phyloP scores from a whole-genome alignment of 2,888 invertebrate species.

The Oligia strigilis region DNA sequence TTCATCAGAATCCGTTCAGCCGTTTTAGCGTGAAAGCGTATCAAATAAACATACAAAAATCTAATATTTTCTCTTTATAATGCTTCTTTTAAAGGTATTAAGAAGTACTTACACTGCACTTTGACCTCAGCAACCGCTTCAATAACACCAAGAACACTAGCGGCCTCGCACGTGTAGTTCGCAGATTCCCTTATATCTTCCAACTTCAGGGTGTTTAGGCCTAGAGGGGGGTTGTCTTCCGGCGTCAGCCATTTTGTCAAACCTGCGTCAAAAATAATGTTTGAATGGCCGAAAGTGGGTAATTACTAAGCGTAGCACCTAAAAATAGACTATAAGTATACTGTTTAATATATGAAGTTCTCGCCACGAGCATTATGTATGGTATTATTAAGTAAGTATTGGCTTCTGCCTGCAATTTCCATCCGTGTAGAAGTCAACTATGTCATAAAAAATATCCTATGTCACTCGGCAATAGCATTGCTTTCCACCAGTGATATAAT shows the following conservation, averaged over 20 bases:
- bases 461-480: background rate
- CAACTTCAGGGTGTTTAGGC: conserved; percentile 96
- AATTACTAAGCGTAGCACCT: background rate
- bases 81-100: background rate
- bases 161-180: conserved; percentile 99
- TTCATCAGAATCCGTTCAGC: background rate
- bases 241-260: conserved; percentile 95
- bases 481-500: background rate
- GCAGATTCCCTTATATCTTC: conserved; percentile 97
- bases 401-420: background rate
- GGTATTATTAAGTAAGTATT: too few species aligned
- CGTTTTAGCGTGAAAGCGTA: background rate
- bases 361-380: background rate
- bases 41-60: background rate
- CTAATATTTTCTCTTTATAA: background rate
- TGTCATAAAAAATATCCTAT: background rate
- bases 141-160: conserved; percentile 97
- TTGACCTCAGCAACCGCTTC: conserved; percentile 96
- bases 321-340: too few species aligned
- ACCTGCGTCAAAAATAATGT: conserved; percentile 78
- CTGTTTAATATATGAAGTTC: background rate
- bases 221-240: conserved; percentile 96
- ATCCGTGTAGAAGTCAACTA: background rate
- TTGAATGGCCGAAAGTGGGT: background rate
- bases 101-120: conserved; percentile 96